These are phyloP conservation scores for Zaprionus tsacasi DNA, from an alignment of 1,140 invertebrate genomes.

Conservation along the genomic window DNA sequence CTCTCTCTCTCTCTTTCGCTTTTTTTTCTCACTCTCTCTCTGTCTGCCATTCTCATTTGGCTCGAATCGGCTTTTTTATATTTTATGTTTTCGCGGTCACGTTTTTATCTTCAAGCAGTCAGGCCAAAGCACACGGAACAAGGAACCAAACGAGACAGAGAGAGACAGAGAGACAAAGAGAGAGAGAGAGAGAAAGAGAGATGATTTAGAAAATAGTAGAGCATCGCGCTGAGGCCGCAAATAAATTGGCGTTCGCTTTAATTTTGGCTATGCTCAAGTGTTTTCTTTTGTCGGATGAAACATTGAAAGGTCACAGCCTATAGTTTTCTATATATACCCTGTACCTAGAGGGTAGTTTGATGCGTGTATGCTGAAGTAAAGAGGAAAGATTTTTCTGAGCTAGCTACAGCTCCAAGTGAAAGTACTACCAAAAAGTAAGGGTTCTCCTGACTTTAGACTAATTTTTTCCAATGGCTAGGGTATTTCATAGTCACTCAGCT, in stretches of 20 bases:
- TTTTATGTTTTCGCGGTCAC: conserved; percentile 70
- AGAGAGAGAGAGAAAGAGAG: not conserved
- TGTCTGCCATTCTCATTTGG: conserved; percentile 38
- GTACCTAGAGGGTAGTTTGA: not conserved
- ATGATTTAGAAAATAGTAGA: not conserved
- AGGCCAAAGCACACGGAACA: conserved; percentile 24
- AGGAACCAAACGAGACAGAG: not conserved
- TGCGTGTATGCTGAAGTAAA: too few relatives aligned
- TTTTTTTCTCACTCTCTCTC: not conserved
- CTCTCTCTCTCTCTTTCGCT: too few relatives aligned
- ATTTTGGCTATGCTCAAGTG: conserved; percentile 30
- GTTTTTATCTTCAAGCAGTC: conserved; percentile 69
- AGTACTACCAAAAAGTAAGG: too few relatives aligned
- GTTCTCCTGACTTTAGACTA: too few relatives aligned
- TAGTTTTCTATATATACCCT: not conserved
- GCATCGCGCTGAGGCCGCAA: conserved; percentile 1
- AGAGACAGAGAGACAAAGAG: not conserved
- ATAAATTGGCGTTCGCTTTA: conserved; percentile 48
- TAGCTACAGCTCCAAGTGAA: too few relatives aligned
- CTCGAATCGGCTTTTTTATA: conserved; percentile 33
- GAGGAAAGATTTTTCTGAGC: too few relatives aligned
- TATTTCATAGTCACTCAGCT: not conserved
- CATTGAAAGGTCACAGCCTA: not conserved
- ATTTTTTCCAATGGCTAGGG: not conserved
- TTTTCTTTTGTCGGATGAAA: not conserved